Base-by-base conservation (phyloP, 1,140 invertebrate species). In the Euschistus heros region DNA sequence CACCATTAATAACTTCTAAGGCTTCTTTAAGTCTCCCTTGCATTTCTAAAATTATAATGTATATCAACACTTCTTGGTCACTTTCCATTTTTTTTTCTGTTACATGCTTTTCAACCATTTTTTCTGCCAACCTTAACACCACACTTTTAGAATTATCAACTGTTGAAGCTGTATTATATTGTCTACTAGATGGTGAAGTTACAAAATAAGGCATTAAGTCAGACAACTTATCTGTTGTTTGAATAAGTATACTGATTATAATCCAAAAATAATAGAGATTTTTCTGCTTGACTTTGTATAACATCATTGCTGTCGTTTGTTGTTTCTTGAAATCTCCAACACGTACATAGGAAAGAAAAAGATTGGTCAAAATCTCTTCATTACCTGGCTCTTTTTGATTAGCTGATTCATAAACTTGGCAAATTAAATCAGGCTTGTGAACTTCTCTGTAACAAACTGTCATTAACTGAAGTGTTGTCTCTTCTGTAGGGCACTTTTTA, bases 231-330 rank as follows among this genome's bases (percentile, higher is more conserved):
- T 50, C 20, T 27, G 27, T 20, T 71, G 90, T 90, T 80, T 96
- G 93, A 80, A 97, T 86, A 18, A 97, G 86, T 73, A 94, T 84
- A 75, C 92, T 96, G 88, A 97, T 97, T 17, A 97, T 87, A 65
- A 89, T 89, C 96, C 95, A 98, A 76, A 96, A 97, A 74, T 95
- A 97, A 76, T 98, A 98, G 0, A 93, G 94, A 75, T 93, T 96
- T 76, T 97, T 97, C 27, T 90, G 87, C 74, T 87, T 87, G 30
- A 91, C 77, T 78, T 94, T 96, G 73, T 94, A 97, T 5, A 98
- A 79, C 22, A 82, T 80, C 79, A 97, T 83, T 0, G 95, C 95
- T 10, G 87, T 86, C 66, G 87, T 82, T 72, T 97, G 91, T 73
- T 98, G 95, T 27, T 91, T 87, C 73, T 92, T 91, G 71, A 91